Evolutionary conservation across 1,140 invertebrate genomes (phyloP), one percentile per base, ranked within the genome.

Genomic region (Agrypnia vestita): DNA sequence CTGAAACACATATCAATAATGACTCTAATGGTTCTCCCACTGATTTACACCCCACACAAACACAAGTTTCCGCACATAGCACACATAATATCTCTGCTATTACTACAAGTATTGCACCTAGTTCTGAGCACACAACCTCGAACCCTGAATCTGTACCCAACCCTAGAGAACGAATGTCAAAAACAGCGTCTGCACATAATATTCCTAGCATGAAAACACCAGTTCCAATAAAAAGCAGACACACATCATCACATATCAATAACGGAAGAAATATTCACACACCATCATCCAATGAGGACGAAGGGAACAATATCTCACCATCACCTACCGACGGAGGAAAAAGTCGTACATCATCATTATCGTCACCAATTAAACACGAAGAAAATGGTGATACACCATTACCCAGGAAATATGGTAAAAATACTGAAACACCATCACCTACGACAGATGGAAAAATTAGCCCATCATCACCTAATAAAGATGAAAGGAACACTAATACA

Each of bases 31-130:
- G 8, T 53, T 51, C 47, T 44, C 15, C 55, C 59, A 55, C 59
- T 17, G 43, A 75, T 43, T 35, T 73, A 73, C 53, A 46, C 17
- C 15, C 55, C 35, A 15, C 53, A 17, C 13, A 56, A 1, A n/a
- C 73, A 59, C 53, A 21, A 19, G 17, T 53, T 75, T 46, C 51
- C 21, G 73, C 73, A 61, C 73, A 61, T 25, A 75, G 73, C 73
- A 75, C 53, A 44, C 55, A 75, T 47, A 59, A 61, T 46, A 75
- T 13, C 59, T 59, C 53, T 15, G 51, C 55, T 43, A 56, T 13
- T 46, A 21, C 21, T 43, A 21, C 73, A 12, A 44, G 35, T 25
- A 53, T 47, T 11, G 69, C 69, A 73, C 69, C 69, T 73, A 55
- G 47, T n/a, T 13, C 11, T 73, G 59, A 75, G 25, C 55, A 61